These are phyloP conservation scores for Mystacides longicornis DNA, from an alignment of 2,888 invertebrate genomes.

Conservation along the genomic window DNA sequence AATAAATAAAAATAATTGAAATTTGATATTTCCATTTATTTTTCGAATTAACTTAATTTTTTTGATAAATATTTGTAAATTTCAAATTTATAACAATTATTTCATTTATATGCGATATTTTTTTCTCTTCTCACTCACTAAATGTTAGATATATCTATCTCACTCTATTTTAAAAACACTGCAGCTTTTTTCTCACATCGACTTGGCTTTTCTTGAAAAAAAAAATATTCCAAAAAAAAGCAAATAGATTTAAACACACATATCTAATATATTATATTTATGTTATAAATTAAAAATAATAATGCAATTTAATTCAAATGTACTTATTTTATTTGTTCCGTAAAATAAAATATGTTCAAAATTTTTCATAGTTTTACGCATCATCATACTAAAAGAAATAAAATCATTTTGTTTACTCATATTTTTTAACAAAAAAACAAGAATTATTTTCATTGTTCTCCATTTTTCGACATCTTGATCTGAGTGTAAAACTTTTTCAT, in stretches of 20 bases:
- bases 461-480: conserved; percentile 12
- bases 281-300: no score
- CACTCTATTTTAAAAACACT: conserved; percentile 13
- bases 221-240: neutral
- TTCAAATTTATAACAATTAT: neutral
- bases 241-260: neutral
- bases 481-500: neutral
- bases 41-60: no score
- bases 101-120: neutral
- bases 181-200: conserved; percentile 24
- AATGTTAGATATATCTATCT: conserved; percentile 17
- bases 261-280: neutral
- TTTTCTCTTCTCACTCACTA: conserved; percentile 10
- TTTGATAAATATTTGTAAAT: neutral
- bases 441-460: conserved; percentile 4
- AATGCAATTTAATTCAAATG: no score
- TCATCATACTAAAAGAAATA: no score
- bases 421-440: neutral
- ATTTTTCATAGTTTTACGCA: no score
- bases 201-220: conserved; percentile 9
- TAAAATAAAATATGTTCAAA: neutral
- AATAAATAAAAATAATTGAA: neutral
- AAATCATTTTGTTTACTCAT: no score
- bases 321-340: conserved; percentile 1
- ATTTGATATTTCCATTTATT: no score